These are phyloP conservation scores for Anarrhichthys ocellatus DNA, from an alignment of 2,113 vertebrate species.

Conservation along the genomic window DNA sequence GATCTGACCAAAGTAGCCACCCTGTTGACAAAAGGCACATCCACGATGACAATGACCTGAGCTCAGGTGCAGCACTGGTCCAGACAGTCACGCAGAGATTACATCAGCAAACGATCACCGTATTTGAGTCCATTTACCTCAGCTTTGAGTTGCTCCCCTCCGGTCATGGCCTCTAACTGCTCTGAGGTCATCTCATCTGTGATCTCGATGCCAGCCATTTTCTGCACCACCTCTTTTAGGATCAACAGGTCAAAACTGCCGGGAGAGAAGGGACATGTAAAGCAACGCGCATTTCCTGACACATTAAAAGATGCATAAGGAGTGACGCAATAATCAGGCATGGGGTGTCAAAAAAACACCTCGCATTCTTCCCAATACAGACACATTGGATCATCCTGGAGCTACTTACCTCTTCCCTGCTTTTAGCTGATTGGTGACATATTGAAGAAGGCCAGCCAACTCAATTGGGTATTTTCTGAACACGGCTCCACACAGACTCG, in stretches of 20 bases:
- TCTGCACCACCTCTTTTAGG: constrained; percentile 98
- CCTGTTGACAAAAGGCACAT: constrained; percentile 80
- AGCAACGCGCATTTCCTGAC: not conserved
- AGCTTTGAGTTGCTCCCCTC: constrained; percentile 97
- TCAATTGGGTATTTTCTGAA: constrained; percentile 99
- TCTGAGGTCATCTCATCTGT: constrained; percentile 98
- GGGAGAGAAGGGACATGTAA: constrained; percentile 26
- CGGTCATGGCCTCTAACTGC: constrained; percentile 98
- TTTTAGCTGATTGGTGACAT: constrained; percentile 98
- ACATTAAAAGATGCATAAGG: not conserved
- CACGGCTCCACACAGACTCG: constrained; percentile 96
- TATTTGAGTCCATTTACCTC: constrained; percentile 84
- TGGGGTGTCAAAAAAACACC: not conserved
- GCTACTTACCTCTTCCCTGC: constrained; percentile 93
- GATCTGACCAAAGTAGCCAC: constrained; percentile 98
- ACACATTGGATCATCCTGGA: not conserved
- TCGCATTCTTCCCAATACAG: not conserved
- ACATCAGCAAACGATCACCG: not conserved
- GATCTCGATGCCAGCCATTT: constrained; percentile 99
- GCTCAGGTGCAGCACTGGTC: not conserved
- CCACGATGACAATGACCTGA: not conserved
- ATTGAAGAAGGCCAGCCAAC: constrained; percentile 96
- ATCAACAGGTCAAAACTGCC: constrained; percentile 97
- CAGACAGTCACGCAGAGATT: not conserved
- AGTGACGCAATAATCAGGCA: not conserved